Conservation (phyloP, 2,888 invertebrate genomes). For the Elysia crispata region DNA sequence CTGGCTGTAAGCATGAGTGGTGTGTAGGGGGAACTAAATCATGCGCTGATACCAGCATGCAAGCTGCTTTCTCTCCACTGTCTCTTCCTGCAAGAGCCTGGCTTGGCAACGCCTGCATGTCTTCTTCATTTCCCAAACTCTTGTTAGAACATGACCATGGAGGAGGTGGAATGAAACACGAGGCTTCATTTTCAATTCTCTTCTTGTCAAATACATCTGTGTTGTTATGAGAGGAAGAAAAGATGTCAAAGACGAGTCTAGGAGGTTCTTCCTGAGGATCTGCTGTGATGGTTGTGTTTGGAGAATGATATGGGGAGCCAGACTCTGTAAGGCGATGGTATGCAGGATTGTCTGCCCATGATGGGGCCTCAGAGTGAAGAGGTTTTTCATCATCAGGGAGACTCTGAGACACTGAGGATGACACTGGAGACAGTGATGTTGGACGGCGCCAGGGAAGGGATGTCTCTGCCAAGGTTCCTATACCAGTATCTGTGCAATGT, state of each 20-base stretch:
- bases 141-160: conserved; percentile 46
- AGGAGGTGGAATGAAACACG: conserved; percentile 50
- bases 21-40: conserved; percentile 64
- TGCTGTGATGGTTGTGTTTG: conserved; percentile 64
- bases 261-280: conserved; percentile 52
- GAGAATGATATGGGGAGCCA: conserved; percentile 69
- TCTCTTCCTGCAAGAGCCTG: conserved; percentile 44
- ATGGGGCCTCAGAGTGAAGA: conserved; percentile 88
- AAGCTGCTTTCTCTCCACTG: conserved; percentile 59
- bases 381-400: conserved; percentile 69
- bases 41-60: conserved; percentile 61
- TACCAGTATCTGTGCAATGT: conserved; percentile 52
- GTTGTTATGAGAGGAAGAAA: conserved; percentile 48
- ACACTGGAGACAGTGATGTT: conserved; percentile 58
- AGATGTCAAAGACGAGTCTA: conserved; percentile 64
- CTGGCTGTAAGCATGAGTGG: conserved; percentile 63
- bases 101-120: conserved; percentile 57
- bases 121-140: conserved; percentile 30
- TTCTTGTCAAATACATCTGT: conserved; percentile 45
- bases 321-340: conserved; percentile 81
- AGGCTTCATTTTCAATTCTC: conserved; percentile 49
- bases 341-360: conserved; percentile 96
- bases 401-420: conserved; percentile 57
- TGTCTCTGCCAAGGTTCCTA: conserved; percentile 92
- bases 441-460: conserved; percentile 88